These are phyloP conservation scores for Hyppa rectilinea DNA, from an alignment of 2,888 invertebrate genomes.

Conservation along the genomic window DNA sequence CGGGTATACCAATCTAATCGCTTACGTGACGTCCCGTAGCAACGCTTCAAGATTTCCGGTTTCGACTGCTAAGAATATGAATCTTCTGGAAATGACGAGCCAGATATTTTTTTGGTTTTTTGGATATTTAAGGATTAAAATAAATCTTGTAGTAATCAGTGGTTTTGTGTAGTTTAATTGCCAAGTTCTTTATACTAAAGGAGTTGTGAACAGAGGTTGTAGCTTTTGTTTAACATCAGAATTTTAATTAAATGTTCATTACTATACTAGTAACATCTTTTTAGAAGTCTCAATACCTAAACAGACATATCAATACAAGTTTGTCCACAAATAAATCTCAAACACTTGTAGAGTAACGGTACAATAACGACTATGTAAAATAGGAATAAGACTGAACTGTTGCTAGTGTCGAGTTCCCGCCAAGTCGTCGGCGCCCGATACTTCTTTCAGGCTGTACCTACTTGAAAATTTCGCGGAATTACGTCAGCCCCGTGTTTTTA, in stretches of 20 bases:
- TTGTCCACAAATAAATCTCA: conserved; percentile 18
- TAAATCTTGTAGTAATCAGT: conserved; percentile 12
- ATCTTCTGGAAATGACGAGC: conserved; percentile 19
- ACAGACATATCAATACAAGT: conserved; percentile 18
- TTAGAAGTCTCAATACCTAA: neutral
- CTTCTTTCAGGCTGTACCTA: conserved; percentile 36
- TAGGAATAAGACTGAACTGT: conserved; percentile 16
- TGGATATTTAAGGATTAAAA: neutral
- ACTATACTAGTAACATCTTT: no score
- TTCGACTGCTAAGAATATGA: conserved; percentile 22
- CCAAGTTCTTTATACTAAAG: neutral
- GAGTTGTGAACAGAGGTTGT: neutral
- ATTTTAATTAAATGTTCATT: neutral
- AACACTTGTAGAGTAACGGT: conserved; percentile 43
- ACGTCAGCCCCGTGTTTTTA: conserved; percentile 40
- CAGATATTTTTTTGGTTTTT: neutral
- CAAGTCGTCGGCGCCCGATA: conserved; percentile 4
- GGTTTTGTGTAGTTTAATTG: neutral
- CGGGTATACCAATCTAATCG: conserved; percentile 35
- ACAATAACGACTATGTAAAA: conserved; percentile 44
- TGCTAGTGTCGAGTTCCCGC: neutral
- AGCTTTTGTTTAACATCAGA: neutral
- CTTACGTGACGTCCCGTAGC: conserved; percentile 28
- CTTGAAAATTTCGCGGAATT: conserved; percentile 38
- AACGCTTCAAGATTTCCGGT: conserved; percentile 38